Percentiles rank a stretch among this genome's conserved stretches.
Conservation (phyloP, 2,113 vertebrate genomes). For the Phrynosoma platyrhinos region DNA sequence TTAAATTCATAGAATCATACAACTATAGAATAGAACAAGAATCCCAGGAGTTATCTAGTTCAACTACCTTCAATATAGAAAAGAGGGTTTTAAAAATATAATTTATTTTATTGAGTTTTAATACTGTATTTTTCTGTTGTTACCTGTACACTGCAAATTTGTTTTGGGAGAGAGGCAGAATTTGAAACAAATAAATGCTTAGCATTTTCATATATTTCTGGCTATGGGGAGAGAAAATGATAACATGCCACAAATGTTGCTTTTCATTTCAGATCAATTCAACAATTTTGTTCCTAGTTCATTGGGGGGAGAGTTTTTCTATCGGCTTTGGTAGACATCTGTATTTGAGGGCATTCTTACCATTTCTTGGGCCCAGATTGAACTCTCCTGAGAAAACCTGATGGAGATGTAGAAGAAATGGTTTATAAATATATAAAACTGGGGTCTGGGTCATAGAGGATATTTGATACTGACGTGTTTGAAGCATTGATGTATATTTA, state of each 20-base stretch:
- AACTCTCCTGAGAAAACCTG: neutral
- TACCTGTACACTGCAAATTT: too few relatives aligned
- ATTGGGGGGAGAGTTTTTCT: neutral
- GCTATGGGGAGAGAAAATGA: neutral
- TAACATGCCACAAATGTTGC: neutral
- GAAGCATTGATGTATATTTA: slow-evolving; percentile 13
- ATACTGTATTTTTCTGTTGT: too few relatives aligned
- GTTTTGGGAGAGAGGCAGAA: too few relatives aligned
- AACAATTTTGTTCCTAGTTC: neutral
- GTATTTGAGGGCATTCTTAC: neutral
- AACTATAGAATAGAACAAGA: too few relatives aligned
- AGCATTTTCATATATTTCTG: neutral
- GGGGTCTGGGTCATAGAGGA: neutral
- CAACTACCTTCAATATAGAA: too few relatives aligned
- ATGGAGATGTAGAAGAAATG: neutral
- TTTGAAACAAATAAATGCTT: neutral
- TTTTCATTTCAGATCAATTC: neutral
- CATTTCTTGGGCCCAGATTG: neutral
- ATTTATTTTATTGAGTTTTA: too few relatives aligned
- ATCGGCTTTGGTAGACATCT: neutral
- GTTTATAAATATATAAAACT: neutral
- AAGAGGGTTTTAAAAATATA: too few relatives aligned
- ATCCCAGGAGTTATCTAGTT: too few relatives aligned
- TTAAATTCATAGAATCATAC: too few relatives aligned
- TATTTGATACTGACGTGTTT: neutral